Percentiles rank a stretch among this genome's conserved stretches.
Conservation (phyloP, 2,113 vertebrate species). For the Addax nasomaculatus region DNA sequence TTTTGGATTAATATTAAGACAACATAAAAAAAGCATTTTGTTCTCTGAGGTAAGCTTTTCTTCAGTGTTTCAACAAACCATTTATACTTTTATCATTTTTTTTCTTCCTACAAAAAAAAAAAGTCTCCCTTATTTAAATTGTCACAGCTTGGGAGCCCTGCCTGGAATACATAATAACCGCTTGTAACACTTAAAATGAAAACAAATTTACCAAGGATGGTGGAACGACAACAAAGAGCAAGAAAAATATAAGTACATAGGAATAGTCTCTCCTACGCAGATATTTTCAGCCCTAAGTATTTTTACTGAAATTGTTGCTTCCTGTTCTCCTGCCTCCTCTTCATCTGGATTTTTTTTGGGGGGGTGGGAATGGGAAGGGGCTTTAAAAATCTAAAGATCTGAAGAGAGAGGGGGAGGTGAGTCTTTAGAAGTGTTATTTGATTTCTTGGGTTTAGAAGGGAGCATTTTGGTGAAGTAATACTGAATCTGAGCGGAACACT, state of each 20-base stretch:
- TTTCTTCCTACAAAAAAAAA: constrained; percentile 45
- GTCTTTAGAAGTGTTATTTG: background rate
- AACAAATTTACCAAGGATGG: constrained; percentile 74
- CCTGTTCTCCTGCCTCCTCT: constrained; percentile 12
- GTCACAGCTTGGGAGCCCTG: constrained; percentile 77
- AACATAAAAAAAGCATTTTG: constrained; percentile 63
- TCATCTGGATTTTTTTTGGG: background rate
- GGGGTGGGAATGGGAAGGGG: background rate
- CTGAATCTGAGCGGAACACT: background rate
- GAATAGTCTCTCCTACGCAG: constrained; percentile 61
- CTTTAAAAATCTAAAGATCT: constrained; percentile 1
- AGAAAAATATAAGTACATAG: constrained; percentile 62
- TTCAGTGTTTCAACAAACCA: constrained; percentile 74
- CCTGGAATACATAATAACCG: constrained; percentile 80
- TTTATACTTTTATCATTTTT: constrained; percentile 78
- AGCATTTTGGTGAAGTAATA: background rate
- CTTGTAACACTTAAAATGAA: constrained; percentile 79
- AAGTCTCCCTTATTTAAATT: constrained; percentile 80
- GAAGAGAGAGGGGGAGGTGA: background rate
- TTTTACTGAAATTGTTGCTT: constrained; percentile 57
- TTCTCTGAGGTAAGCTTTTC: constrained; percentile 65
- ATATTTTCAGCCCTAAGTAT: constrained; percentile 56
- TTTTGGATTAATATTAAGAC: constrained; percentile 75
- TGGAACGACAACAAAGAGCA: constrained; percentile 67
- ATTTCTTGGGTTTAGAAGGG: background rate